A percentile compares a stretch with the other conserved stretches of the same genome.
These are phyloP conservation scores for Stegana nigrithorax DNA, from an alignment of 2,888 invertebrate genomes.

Conservation along the genomic window DNA sequence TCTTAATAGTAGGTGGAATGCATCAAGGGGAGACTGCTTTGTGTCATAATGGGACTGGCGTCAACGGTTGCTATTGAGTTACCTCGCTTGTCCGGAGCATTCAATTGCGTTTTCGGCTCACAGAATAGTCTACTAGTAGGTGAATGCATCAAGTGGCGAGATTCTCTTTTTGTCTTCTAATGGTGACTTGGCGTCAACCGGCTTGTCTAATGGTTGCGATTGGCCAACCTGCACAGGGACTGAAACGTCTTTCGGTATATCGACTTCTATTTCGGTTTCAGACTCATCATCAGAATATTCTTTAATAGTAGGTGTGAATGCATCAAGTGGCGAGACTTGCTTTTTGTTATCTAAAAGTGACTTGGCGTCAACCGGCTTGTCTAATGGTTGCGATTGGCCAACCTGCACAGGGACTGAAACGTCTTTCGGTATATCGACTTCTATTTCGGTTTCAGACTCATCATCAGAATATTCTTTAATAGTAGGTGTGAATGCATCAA, in stretches of 20 bases:
- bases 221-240: neutral
- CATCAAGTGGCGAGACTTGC: neutral
- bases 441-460: neutral
- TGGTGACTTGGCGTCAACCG: constrained; percentile 3
- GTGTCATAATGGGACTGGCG: too few species aligned
- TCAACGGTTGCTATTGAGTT: too few species aligned
- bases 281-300: constrained; percentile 25
- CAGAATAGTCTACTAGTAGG: too few species aligned
- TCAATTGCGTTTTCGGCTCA: too few species aligned
- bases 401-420: too few species aligned
- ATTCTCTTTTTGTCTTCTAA: too few species aligned
- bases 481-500: neutral
- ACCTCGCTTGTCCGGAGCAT: too few species aligned
- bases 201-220: neutral
- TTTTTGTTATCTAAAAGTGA: constrained; percentile 4
- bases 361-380: too few species aligned
- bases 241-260: constrained; percentile 1
- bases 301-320: neutral
- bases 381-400: too few species aligned
- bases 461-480: constrained; percentile 11
- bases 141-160: too few species aligned
- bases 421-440: neutral
- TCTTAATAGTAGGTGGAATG: too few species aligned
- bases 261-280: constrained; percentile 12
- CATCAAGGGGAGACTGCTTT: too few species aligned